These are phyloP conservation scores for Argyra leucocephala DNA, from an alignment of 2,888 invertebrate genomes.

Conservation along the genomic window DNA sequence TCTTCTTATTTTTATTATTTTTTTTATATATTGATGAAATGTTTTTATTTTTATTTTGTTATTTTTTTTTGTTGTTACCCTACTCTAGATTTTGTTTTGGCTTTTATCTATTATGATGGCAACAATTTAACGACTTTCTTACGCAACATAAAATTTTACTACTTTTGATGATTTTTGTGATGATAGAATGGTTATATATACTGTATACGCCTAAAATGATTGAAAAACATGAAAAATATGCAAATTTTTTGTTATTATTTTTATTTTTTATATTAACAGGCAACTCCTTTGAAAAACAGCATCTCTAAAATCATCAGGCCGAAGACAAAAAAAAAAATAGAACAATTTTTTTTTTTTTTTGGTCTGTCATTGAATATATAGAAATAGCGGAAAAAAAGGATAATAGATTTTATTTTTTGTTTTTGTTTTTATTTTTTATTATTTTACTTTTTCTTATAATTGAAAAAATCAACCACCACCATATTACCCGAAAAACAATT, in stretches of 20 bases:
- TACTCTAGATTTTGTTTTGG: background rate
- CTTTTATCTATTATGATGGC: background rate
- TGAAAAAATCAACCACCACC: too few species aligned
- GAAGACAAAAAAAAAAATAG: background rate
- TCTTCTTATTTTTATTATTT: background rate
- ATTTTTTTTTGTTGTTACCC: background rate
- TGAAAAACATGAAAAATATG: constrained; percentile 1
- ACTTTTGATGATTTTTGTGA: background rate
- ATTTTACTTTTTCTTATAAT: too few species aligned
- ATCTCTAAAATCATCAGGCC: background rate
- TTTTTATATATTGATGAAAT: background rate
- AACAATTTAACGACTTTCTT: constrained; percentile 11
- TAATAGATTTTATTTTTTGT: too few species aligned
- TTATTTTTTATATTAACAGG: background rate
- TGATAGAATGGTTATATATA: background rate
- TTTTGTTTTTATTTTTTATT: too few species aligned
- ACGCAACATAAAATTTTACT: constrained; percentile 11
- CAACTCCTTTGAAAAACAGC: background rate
- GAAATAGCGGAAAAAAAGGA: too few species aligned
- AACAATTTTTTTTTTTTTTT: too few species aligned
- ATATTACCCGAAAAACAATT: too few species aligned
- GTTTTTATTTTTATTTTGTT: too few species aligned
- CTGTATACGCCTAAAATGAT: background rate
- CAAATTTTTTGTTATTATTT: background rate
- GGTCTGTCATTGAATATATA: too few species aligned